Base-by-base conservation (phyloP, 2,113 vertebrate genomes). In the Tor tambroides region DNA sequence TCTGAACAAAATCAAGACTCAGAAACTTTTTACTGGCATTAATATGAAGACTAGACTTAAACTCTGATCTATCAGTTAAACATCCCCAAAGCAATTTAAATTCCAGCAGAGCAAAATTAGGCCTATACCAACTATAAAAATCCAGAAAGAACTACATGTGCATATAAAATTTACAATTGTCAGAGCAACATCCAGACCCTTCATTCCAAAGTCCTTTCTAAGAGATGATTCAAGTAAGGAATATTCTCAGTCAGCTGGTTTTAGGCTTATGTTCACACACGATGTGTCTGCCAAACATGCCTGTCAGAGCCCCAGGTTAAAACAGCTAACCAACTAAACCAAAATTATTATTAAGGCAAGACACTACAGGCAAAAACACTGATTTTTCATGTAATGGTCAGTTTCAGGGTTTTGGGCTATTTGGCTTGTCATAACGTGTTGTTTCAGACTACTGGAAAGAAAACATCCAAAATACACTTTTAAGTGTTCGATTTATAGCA, bases 1-100 rank as follows among this genome's bases (percentile, higher is more conserved):
- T 30, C 80, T 67, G 26, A 69, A 69, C n/a, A 46, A 67, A 82
- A 67, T 49, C 26, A 49, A 67, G 17, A 69, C 23, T n/a, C 49
- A 51, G 49, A 51, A 5, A 54, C 5, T 54, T 23, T 21, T 76
- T 46, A 76, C 21, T 76, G 72, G 17, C 21, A 49, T 49, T 30
- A 21, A 51, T 15, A 17, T 78, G 8, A 78, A 54, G 6, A 26
- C 19, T 32, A 67, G 26, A 72, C 30, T 35, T 35, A 21, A 69
- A 69, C 30, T 3, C 63, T 32, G 30, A 69, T 17, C 26, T 67
- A 67, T 67, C 15, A 35, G 17, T 19, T 11, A 71, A 38, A 72
- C 9, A 1, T 72, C 1, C 11, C 4, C 9, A 41, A 23, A 72
- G 32, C 32, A 38, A 8, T 17, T 32, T 12, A 26, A 3, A 63